Evolutionary conservation across 1,140 invertebrate genomes (phyloP).

Genomic region (Melipona quadrifasciata): DNA sequence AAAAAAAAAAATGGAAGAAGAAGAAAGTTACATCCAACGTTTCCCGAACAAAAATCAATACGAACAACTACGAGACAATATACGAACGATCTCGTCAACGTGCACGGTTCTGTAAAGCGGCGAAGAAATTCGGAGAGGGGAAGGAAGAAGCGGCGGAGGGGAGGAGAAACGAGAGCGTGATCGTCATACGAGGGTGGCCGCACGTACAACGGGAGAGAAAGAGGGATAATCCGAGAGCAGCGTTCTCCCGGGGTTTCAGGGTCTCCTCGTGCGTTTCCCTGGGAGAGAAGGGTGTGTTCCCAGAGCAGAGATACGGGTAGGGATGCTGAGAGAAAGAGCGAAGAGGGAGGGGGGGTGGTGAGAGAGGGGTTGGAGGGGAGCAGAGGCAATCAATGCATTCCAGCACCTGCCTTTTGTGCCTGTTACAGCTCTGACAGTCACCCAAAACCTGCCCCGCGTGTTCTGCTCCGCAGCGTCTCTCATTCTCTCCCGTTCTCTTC

Average conservation of each 20-base stretch:
- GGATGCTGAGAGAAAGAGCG: background rate
- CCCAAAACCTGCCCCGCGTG: conserved; percentile 57
- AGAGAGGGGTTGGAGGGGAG: background rate
- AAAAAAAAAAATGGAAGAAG: too few relatives aligned
- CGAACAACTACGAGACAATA: too few relatives aligned
- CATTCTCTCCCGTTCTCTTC: background rate
- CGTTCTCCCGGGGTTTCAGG: conserved; percentile 15
- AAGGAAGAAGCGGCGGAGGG: background rate
- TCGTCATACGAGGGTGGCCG: background rate
- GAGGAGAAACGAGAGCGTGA: background rate
- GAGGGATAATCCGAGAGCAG: conserved; percentile 30
- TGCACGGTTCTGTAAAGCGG: too few relatives aligned
- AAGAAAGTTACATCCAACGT: too few relatives aligned
- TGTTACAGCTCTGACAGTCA: conserved; percentile 46
- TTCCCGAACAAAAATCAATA: too few relatives aligned
- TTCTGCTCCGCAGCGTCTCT: conserved; percentile 27
- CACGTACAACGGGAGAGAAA: conserved; percentile 10
- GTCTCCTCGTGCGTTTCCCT: conserved; percentile 14
- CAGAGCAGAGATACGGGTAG: conserved; percentile 38
- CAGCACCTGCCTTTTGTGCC: conserved; percentile 73
- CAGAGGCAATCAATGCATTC: conserved; percentile 72
- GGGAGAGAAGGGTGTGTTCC: conserved; percentile 47
- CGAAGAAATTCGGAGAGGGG: background rate
- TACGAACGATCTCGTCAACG: too few relatives aligned
- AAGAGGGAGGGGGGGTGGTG: background rate